Evolutionary conservation across 2,888 invertebrate species (phyloP), one percentile per base, ranked within the genome.

Genomic region (Oligia strigilis): DNA sequence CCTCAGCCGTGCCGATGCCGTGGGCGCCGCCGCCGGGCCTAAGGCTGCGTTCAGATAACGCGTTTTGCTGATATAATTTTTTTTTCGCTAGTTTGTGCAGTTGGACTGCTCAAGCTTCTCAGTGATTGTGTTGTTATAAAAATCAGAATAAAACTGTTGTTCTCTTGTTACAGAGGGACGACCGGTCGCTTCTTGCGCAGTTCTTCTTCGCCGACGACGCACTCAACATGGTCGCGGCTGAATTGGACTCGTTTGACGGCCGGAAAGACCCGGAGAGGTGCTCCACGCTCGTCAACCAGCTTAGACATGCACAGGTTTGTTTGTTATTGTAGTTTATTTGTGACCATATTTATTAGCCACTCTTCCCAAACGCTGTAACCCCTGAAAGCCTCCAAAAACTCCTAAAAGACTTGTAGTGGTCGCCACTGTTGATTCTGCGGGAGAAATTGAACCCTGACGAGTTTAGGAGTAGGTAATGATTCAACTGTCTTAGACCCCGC

Each of bases 181-280:
- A 99, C 97, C 98, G 98, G 93, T 99, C 99, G 75, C 97, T 99
- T 88, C 97, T 99, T 94, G 99, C 99, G 76, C 99, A 99, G 96
- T 99, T 99, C 96, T 99, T 99, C 97, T 99, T 99, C 97, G 99
- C 99, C 55, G 99, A 99, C 96, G 99, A 99, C 93, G 99, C 99
- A 58, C 97, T 99, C 90, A 99, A 99, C 94, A 98, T 98, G 91
- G 99, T 99, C 82, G 99, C 99, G 72, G 98, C 99, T 86, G 99
- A 99, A 96, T 96, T 99, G 96, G 99, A 99, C 97, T 99, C 99
- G 91, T 99, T 99, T 96, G 99, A 99, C 96, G 99, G 99, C n/a
- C 97, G 99, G 71, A 99, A 99, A 92, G 99, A 99, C 94, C 99
- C 99, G 0, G 99, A 99, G 94, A 96, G 99, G 94, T 99, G 99